A percentile compares a stretch with the other conserved stretches of the same genome.
Evolutionary conservation across 2,888 invertebrate genomes (phyloP).

Genomic region (Mythimna ferrago): DNA sequence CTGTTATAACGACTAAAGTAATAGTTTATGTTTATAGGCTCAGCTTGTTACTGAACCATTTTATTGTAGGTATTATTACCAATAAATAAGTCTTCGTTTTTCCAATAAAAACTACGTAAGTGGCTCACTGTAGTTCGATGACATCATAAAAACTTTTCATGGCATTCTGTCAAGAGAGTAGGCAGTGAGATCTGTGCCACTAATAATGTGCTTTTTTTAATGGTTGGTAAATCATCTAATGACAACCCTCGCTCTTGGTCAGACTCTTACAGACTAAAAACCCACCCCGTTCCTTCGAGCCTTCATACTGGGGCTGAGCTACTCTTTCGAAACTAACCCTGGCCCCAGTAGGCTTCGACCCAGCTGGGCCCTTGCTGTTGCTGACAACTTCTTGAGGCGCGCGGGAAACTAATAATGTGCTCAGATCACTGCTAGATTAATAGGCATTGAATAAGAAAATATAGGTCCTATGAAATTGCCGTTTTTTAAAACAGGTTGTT

Average conservation of each 20-base stretch:
- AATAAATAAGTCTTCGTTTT: constrained; percentile 1
- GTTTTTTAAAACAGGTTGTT: no score
- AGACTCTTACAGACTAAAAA: no score
- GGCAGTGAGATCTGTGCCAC: background rate
- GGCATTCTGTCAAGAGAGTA: background rate
- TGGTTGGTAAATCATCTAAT: no score
- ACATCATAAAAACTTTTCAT: constrained; percentile 2
- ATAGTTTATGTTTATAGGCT: constrained; percentile 32
- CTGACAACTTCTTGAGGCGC: no score
- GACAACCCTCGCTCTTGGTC: no score
- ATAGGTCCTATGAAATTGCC: no score
- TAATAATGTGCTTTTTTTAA: background rate
- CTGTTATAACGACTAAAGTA: constrained; percentile 32
- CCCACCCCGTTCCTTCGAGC: no score
- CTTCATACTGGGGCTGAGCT: no score
- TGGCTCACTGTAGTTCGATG: background rate
- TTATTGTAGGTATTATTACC: constrained; percentile 1
- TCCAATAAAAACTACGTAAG: constrained; percentile 9
- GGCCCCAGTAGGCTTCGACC: no score
- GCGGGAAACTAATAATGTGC: background rate
- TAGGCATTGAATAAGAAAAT: background rate
- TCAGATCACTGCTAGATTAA: background rate
- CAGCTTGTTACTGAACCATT: constrained; percentile 2
- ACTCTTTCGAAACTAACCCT: no score
- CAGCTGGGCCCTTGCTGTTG: no score